phyloP scores from a whole-genome alignment of 2,888 invertebrate species.

The Dynastes maya region DNA sequence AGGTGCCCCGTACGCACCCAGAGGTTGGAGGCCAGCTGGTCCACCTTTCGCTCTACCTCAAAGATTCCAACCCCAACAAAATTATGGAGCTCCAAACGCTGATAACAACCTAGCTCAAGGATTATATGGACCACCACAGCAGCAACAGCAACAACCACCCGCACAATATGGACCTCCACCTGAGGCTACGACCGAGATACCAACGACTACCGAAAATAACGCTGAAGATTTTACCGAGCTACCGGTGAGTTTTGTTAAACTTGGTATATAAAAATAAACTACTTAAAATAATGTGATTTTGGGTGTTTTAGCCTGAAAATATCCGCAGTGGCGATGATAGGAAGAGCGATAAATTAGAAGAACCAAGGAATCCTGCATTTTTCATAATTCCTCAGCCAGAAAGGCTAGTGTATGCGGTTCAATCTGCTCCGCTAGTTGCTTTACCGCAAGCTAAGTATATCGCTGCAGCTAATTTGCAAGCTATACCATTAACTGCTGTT shows the following conservation, averaged over 20 bases:
- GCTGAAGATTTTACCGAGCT: constrained; percentile 49
- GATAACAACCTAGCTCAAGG: constrained; percentile 32
- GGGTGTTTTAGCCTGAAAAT: constrained; percentile 61
- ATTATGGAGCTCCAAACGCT: constrained; percentile 46
- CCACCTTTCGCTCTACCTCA: constrained; percentile 69
- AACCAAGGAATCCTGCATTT: constrained; percentile 50
- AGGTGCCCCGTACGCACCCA: constrained; percentile 67
- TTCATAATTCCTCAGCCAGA: constrained; percentile 63
- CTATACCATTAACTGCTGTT: constrained; percentile 54
- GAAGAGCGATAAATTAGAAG: constrained; percentile 54
- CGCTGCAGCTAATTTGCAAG: constrained; percentile 54
- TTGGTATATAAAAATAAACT: background rate
- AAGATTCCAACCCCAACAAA: constrained; percentile 58
- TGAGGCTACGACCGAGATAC: constrained; percentile 59
- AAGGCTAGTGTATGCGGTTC: constrained; percentile 61
- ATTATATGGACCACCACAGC: constrained; percentile 36
- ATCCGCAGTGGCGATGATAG: constrained; percentile 50
- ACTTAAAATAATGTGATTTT: background rate
- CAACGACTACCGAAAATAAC: constrained; percentile 60
- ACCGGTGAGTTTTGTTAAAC: constrained; percentile 46
- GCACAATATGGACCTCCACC: constrained; percentile 62
- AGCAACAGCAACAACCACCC: constrained; percentile 49
- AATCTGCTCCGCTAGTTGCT: constrained; percentile 56
- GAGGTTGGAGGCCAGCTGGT: constrained; percentile 71
- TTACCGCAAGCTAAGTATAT: constrained; percentile 55